Conservation (phyloP, 2,888 invertebrate species). For the Cyaniris semiargus region DNA sequence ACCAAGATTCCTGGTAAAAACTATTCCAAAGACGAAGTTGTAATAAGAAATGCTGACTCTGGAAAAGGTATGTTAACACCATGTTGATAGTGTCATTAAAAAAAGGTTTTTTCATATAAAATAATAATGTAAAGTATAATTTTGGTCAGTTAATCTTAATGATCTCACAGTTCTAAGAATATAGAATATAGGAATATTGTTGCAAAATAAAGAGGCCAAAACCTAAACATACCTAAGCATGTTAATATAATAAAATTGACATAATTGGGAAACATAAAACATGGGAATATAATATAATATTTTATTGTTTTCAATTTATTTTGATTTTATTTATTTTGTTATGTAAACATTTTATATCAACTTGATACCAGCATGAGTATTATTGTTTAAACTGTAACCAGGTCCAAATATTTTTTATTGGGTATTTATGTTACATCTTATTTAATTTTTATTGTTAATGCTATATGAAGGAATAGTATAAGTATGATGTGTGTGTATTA, state of each 20-base stretch:
- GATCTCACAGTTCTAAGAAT: not conserved
- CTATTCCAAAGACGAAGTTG: constrained; percentile 96
- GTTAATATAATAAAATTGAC: not conserved
- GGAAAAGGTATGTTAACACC: constrained; percentile 89
- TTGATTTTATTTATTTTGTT: not conserved
- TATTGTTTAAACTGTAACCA: not conserved
- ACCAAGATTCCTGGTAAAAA: constrained; percentile 95
- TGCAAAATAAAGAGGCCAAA: not conserved
- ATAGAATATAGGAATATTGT: not conserved
- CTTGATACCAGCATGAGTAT: not conserved
- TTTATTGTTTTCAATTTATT: not conserved
- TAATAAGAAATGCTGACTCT: constrained; percentile 96
- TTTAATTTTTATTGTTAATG: not conserved
- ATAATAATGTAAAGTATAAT: not conserved
- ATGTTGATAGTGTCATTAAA: not conserved
- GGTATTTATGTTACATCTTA: not conserved
- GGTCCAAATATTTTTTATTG: not conserved
- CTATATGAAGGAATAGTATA: not conserved
- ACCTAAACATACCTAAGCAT: not conserved
- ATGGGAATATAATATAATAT: not conserved
- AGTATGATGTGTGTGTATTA: not conserved
- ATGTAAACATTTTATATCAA: not conserved
- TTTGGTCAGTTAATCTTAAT: not conserved
- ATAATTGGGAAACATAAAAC: constrained; percentile 6
- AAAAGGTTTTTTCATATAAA: not conserved